Conservation (phyloP, 1,140 invertebrate species). For the Zaprionus tsacasi region DNA sequence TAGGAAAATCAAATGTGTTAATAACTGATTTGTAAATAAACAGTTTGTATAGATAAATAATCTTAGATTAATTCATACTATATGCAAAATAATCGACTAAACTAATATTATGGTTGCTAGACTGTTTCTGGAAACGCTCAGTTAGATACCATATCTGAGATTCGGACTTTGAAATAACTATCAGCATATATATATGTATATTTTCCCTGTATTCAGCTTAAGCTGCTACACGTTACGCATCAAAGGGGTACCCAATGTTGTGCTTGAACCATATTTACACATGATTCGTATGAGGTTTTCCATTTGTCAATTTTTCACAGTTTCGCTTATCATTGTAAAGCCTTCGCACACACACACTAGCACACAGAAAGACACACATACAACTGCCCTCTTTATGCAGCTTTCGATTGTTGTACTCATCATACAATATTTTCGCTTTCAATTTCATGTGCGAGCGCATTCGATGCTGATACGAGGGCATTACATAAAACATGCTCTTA, state of each 20-base stretch:
- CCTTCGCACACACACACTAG: neutral
- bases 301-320: neutral
- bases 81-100: no score
- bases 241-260: neutral
- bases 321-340: neutral
- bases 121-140: no score
- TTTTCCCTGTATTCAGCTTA: no score
- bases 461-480: constrained; percentile 25
- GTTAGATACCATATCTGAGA: no score
- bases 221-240: no score
- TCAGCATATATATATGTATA: no score
- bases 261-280: neutral
- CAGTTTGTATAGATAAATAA: no score
- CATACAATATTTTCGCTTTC: constrained; percentile 40
- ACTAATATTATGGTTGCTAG: no score
- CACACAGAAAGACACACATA: neutral
- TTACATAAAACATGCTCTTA: constrained; percentile 56
- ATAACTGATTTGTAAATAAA: no score
- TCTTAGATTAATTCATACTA: no score
- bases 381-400: constrained; percentile 8
- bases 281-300: neutral
- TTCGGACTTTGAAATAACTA: no score
- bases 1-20: no score
- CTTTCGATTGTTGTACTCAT: constrained; percentile 29
- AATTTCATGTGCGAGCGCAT: constrained; percentile 38